Percentiles rank a stretch among this genome's conserved stretches.
Evolutionary conservation across 2,888 invertebrate species (phyloP).

Genomic region (Melipona bicolor): DNA sequence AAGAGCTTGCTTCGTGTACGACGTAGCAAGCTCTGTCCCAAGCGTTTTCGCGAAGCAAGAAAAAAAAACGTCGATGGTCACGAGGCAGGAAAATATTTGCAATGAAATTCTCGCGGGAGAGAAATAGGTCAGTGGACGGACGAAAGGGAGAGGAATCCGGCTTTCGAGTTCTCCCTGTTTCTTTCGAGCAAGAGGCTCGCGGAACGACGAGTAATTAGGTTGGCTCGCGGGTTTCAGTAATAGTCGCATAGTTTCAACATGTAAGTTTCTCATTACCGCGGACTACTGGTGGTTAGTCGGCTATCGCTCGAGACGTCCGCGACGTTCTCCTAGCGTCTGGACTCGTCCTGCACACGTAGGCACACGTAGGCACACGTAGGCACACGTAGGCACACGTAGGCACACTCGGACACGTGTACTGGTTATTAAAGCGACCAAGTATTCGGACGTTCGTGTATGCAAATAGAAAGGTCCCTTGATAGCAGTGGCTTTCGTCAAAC

Average conservation of each 20-base stretch:
- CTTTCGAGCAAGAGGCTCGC: constrained; percentile 1
- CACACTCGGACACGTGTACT: neutral
- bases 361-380: too few species aligned
- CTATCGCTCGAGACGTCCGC: constrained; percentile 58
- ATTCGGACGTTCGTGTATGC: constrained; percentile 25
- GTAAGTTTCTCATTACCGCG: constrained; percentile 67
- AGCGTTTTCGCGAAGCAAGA: too few species aligned
- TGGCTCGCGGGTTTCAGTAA: constrained; percentile 54
- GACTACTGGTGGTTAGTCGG: constrained; percentile 50
- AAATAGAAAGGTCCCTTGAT: constrained; percentile 21
- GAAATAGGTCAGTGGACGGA: neutral
- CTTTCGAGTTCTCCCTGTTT: constrained; percentile 18
- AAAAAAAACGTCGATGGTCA: neutral
- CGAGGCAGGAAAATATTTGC: neutral
- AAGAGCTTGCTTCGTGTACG: neutral
- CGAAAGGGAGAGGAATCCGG: constrained; percentile 15
- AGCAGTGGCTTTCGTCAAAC: constrained; percentile 22
- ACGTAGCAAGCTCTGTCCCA: too few species aligned
- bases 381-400: neutral
- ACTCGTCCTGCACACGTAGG: constrained; percentile 15
- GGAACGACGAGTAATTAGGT: constrained; percentile 36
- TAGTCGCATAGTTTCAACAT: constrained; percentile 68
- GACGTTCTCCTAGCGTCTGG: constrained; percentile 59
- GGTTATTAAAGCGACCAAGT: constrained; percentile 24
- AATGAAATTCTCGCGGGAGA: neutral